phyloP scores from a whole-genome alignment of 2,888 invertebrate genomes.

The Pammene aurita region DNA sequence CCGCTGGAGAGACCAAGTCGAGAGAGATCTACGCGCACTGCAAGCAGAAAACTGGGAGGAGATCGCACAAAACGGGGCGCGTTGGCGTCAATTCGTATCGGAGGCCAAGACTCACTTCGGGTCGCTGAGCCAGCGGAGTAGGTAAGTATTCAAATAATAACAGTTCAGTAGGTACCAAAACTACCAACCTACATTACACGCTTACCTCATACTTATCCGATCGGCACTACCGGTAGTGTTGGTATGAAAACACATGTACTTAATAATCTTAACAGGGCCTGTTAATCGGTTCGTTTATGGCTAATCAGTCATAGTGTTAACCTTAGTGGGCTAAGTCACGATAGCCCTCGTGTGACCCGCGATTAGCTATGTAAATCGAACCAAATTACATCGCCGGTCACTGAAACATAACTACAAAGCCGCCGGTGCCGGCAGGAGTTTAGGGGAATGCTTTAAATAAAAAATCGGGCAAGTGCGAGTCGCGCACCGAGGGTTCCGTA shows the following conservation, averaged over 20 bases:
- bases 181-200: not conserved
- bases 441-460: slow-evolving; percentile 9
- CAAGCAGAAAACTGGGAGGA: too few relatives aligned
- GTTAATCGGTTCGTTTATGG: slow-evolving; percentile 59
- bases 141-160: too few relatives aligned
- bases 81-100: too few relatives aligned
- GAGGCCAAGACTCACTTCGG: too few relatives aligned
- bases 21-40: too few relatives aligned
- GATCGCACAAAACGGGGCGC: too few relatives aligned
- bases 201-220: not conserved
- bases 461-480: too few relatives aligned
- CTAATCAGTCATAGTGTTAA: slow-evolving; percentile 54
- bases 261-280: slow-evolving; percentile 44
- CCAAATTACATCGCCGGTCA: slow-evolving; percentile 60
- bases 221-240: not conserved
- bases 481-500: too few relatives aligned
- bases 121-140: too few relatives aligned
- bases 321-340: slow-evolving; percentile 48
- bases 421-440: slow-evolving; percentile 45
- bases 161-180: not conserved
- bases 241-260: slow-evolving; percentile 34
- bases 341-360: slow-evolving; percentile 59
- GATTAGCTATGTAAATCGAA: slow-evolving; percentile 72
- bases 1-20: too few relatives aligned
- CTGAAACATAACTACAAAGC: slow-evolving; percentile 48